Conservation (phyloP, 2,797 vertebrate species). For the Onychomys torridus region DNA sequence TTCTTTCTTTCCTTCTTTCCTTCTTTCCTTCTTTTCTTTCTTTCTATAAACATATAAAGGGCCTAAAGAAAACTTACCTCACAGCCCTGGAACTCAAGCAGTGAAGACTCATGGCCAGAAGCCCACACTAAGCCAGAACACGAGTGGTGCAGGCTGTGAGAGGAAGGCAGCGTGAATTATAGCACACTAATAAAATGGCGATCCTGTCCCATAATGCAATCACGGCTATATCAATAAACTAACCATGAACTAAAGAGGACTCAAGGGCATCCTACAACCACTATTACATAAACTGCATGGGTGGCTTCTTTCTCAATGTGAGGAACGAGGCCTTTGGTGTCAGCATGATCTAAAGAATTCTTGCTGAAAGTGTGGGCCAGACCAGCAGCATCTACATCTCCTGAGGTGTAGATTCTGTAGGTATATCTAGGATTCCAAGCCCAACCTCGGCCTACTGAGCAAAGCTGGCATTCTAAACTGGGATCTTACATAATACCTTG, state of each 20-base stretch:
- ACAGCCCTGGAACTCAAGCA: not conserved
- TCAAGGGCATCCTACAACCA: not conserved
- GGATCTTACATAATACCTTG: not conserved
- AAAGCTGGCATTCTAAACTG: not conserved
- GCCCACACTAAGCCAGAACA: not conserved
- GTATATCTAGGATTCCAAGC: not conserved
- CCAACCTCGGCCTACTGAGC: not conserved
- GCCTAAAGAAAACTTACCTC: not conserved
- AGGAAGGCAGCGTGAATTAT: not conserved
- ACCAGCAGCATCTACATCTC: not conserved
- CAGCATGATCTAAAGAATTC: not conserved
- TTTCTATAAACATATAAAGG: not conserved
- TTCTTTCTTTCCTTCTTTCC: not conserved
- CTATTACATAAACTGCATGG: not conserved
- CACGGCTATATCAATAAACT: not conserved
- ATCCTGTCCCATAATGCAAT: not conserved
- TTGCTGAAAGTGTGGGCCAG: not conserved
- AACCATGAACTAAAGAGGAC: not conserved
- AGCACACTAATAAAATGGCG: not conserved
- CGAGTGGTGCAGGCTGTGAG: not conserved
- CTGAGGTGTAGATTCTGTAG: not conserved
- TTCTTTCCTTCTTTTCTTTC: not conserved
- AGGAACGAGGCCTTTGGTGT: not conserved
- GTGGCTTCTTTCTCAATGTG: not conserved
- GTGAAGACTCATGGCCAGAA: not conserved